Base-by-base conservation (phyloP, 2,797 vertebrate genomes). In the Protonibea diacanthus region DNA sequence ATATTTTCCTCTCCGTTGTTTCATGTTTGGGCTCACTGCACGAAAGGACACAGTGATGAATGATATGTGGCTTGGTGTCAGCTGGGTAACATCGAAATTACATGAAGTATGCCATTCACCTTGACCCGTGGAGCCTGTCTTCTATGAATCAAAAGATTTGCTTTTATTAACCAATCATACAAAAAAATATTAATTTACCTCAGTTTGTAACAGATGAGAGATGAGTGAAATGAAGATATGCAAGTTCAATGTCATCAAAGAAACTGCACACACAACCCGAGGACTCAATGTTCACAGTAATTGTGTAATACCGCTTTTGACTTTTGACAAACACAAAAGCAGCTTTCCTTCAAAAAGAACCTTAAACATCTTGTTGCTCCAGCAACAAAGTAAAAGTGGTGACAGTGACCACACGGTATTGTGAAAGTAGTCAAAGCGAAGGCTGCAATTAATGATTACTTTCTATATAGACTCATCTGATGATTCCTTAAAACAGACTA, bases 11-110 rank as follows among this genome's bases (percentile, higher is more conserved):
- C 15, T 77, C 33, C 75, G 49, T 59, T 49, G 83, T 78, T 81
- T 84, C n/a, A 60, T 63, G 9, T 84, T 86, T 23, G 15, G 71
- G 45, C 52, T 82, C 70, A 88, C 83, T 87, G 86, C 73, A 83
- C 61, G 77, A 44, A 62, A 71, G 25, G 67, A 74, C 61, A 80
- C 45, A 69, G 59, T 71, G 75, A 89, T 69, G 74, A 86, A 85
- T 84, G 73, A 71, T 57, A 67, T 48, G 51, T 51, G 66, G 29
- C 48, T 42, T 15, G n/a, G 18, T 40, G 33, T 66, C 27, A 23
- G 51, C 14, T 7, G 5, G 42, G 71, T 3, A 59, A 45, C 20
- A 63, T 5, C 20, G 25, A 70, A 59, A 51, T 65, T 44, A 78
- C 47, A 73, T 48, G 9, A 66, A 73, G 45, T 38, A 56, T 52